These are phyloP conservation scores for Ormyrus rosae DNA, from an alignment of 2,888 invertebrate genomes.

Conservation along the genomic window DNA sequence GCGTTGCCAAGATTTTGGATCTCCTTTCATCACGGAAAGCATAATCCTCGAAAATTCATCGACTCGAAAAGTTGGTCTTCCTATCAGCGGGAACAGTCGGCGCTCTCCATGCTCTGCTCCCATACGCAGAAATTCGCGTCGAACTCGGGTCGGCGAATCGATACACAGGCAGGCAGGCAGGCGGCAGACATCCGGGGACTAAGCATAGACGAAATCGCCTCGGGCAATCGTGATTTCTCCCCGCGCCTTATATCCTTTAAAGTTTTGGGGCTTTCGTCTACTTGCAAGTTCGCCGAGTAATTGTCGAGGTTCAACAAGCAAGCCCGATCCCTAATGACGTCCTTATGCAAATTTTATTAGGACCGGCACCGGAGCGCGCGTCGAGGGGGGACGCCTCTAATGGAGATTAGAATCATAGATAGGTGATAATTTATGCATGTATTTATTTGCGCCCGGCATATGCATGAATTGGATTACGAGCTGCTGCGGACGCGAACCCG, in stretches of 20 bases:
- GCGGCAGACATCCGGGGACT: constrained; percentile 3
- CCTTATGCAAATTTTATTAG: constrained; percentile 53
- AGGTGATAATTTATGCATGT: constrained; percentile 51
- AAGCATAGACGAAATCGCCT: constrained; percentile 21
- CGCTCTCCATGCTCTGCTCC: too few relatives aligned
- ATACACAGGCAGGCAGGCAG: neutral
- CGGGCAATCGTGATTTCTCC: constrained; percentile 15
- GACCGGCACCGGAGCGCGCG: constrained; percentile 36
- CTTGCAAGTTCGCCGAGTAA: neutral
- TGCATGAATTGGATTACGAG: constrained; percentile 14
- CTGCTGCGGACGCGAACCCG: neutral
- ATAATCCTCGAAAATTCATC: too few relatives aligned
- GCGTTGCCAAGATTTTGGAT: too few relatives aligned
- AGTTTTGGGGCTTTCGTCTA: neutral
- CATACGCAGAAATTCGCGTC: too few relatives aligned
- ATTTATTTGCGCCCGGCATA: constrained; percentile 29
- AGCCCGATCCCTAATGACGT: constrained; percentile 46
- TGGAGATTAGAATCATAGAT: constrained; percentile 49
- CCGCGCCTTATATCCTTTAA: neutral
- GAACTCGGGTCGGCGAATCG: too few relatives aligned
- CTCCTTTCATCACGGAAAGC: too few relatives aligned
- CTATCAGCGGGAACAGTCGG: too few relatives aligned
- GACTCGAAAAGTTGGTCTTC: too few relatives aligned
- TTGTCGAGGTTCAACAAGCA: constrained; percentile 38
- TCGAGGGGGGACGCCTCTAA: constrained; percentile 20